These are phyloP conservation scores for Agapornis roseicollis DNA, from an alignment of 2,113 vertebrate genomes.

Conservation along the genomic window DNA sequence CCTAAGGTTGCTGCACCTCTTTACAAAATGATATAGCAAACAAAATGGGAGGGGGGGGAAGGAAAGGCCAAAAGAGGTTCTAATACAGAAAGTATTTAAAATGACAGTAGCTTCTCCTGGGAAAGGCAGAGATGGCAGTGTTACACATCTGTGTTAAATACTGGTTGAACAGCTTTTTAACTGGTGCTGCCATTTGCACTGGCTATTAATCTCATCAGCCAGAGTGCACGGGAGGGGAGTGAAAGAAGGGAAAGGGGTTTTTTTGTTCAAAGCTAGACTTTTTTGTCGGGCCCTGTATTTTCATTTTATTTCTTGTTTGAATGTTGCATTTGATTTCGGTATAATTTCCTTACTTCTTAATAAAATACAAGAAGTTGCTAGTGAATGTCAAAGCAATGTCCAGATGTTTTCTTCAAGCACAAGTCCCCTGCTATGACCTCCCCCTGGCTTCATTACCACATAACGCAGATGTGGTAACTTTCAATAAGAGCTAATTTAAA, in stretches of 20 bases:
- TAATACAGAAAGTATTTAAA: neutral
- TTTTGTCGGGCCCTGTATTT: neutral
- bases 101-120: neutral
- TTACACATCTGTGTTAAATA: neutral
- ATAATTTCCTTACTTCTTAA: constrained; percentile 56
- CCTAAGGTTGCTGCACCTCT: neutral
- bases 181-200: neutral
- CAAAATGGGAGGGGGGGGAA: neutral
- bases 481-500: constrained; percentile 70
- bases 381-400: constrained; percentile 52
- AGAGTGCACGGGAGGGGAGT: neutral
- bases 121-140: neutral
- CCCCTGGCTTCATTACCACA: constrained; percentile 56
- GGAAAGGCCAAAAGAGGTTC: neutral
- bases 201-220: neutral
- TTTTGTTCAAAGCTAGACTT: neutral
- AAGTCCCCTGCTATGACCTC: constrained; percentile 60
- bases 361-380: constrained; percentile 65
- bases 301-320: constrained; percentile 54
- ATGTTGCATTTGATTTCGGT: constrained; percentile 46
- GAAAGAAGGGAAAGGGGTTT: neutral
- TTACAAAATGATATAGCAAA: neutral
- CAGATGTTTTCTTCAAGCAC: constrained; percentile 60
- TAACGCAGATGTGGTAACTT: constrained; percentile 54
- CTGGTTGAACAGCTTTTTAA: neutral